Base-by-base conservation (phyloP, 2,797 vertebrate species). In the Sphaeramia orbicularis region DNA sequence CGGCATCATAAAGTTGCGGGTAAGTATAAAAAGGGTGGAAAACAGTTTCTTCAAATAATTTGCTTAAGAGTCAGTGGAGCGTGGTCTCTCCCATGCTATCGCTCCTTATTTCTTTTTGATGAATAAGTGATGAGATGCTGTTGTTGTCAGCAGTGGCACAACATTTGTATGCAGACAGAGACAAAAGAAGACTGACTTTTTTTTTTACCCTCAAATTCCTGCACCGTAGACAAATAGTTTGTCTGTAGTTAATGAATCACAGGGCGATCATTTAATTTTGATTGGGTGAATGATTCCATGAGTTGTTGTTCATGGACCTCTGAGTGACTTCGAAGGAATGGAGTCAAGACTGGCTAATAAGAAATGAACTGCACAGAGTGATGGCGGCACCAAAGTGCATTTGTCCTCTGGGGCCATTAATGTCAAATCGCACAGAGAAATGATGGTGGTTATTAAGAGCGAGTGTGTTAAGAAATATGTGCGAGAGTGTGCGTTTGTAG, bases 181-280 rank as follows among this genome's bases (percentile, higher is more conserved):
- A 62, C n/a, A 63, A 76, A 51, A 35, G 18, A 54, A 59, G 40
- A 48, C 6, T 4, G 18, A 37, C 0, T 4, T 13, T 21, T 71
- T 71, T 12, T 19, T 15, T 12, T 27, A 16, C 13, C 6, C 7
- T 6, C 36, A 13, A 35, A 35, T 51, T 27, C 9, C 14, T 16
- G 45, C 19, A 11, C 38, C 59, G 48, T 35, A 80, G 70, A 74
- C 4, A n/a, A 86, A 78, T 62, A 70, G 53, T 80, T 78, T 66
- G 69, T 76, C 74, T 80, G 56, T 42, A 65, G 55, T 71, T 71
- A 84, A 86, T 88, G 78, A 88, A 88, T 90, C 82, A 78, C 62
- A 1, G 66, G 16, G 62, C 10, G 5, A 78, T 88, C 82, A 73
- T 81, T 87, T 76, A 2, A 80, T 81, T 84, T 80, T 71, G 82